Base-by-base conservation (phyloP, 2,113 vertebrate genomes). In the Fregetta grallaria region DNA sequence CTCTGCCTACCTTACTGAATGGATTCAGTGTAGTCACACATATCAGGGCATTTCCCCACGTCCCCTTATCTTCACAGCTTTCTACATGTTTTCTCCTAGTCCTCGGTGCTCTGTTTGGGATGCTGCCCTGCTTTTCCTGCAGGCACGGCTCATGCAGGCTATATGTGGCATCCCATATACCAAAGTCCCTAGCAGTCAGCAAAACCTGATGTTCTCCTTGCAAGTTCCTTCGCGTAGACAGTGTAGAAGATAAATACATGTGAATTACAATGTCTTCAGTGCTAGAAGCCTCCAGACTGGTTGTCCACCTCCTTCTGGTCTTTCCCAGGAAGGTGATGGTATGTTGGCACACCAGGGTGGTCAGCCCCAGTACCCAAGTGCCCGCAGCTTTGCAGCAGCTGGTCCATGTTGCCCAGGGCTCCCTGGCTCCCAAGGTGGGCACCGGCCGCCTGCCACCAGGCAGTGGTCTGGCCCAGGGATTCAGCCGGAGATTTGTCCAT, bases 401-500 rank as follows among this genome's bases (percentile, higher is more conserved):
- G 52, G 5, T 36, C 74, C 6, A 1, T n/a, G 9, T 30, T 63
- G 49, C 47, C n/a, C 1, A 2, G 12, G 13, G 13, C 49, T 73
- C 47, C 38, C 52, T 47, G 40, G 10, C 12, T 61, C 38, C 56
- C 1, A 0, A 0, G 3, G 25, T 68, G 49, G 26, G 38, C 29
- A 22, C 47, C 1, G 4, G 13, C 29, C 2, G 2, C 15, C 16
- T 53, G 36, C 25, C 58, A 17, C 8, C 1, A 10, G 12, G 27
- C 66, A 53, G 66, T 1, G 0, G n/a, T 42, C 50, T 65, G 23
- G 12, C 15, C 23, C 25, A 42, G 68, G 36, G 50, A 44, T 68
- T 55, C 67, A 50, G 8, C 10, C 2, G 2, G 84, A 72, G 32
- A 40, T 40, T 49, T 45, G 23, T 20, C 25, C 29, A 38, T 58